phyloP scores from a whole-genome alignment of 2,888 invertebrate genomes.

The Dichetophora obliterata region DNA sequence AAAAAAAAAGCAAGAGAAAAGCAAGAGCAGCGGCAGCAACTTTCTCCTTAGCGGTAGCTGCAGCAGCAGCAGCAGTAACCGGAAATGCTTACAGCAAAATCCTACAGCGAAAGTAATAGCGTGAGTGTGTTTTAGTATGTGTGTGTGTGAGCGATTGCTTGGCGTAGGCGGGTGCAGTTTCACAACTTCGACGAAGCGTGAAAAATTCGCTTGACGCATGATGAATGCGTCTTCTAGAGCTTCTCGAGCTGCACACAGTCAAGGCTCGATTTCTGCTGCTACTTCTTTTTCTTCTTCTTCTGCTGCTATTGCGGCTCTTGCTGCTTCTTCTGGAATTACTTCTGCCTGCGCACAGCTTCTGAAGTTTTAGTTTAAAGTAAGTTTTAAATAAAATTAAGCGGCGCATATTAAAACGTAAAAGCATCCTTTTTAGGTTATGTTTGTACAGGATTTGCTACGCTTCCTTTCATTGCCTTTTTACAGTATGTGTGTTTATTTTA shows the following conservation, averaged over 20 bases:
- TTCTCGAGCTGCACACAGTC: not conserved
- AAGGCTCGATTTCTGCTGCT: not conserved
- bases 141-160: not conserved
- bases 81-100: not conserved
- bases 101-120: not conserved
- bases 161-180: constrained; percentile 23
- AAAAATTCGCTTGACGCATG: constrained; percentile 37
- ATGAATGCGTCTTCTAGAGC: constrained; percentile 12
- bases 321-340: not conserved
- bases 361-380: constrained; percentile 20
- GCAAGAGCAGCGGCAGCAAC: not conserved
- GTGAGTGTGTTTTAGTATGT: not conserved
- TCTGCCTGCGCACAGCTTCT: not conserved
- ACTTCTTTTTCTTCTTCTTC: no score
- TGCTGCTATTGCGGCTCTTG: not conserved
- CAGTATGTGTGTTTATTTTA: not conserved
- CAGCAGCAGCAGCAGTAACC: not conserved
- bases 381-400: constrained; percentile 35
- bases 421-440: constrained; percentile 22
- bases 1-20: not conserved
- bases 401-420: constrained; percentile 23
- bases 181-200: constrained; percentile 29
- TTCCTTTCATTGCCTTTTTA: constrained; percentile 13
- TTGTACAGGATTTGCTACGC: constrained; percentile 17
- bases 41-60: not conserved